A percentile compares a stretch with the other conserved stretches of the same genome.
phyloP scores from a whole-genome alignment of 2,797 vertebrate genomes.

The Rhadinocentrus ornatus region DNA sequence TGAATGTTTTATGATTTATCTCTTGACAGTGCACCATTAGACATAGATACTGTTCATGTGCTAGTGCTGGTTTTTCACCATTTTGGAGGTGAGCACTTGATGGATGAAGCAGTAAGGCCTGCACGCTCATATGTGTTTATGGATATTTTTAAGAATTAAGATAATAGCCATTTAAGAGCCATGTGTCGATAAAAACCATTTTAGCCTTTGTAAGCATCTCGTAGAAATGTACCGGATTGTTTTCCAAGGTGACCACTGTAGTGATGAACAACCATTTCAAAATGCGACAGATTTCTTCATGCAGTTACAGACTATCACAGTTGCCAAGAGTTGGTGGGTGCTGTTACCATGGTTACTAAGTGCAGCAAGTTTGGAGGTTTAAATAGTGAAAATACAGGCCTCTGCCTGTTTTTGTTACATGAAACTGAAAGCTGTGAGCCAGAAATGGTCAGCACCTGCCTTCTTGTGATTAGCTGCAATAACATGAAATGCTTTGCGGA shows the following conservation, averaged over 20 bases:
- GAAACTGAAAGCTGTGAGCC: conserved; percentile 39
- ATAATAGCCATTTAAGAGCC: conserved; percentile 67
- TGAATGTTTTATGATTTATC: conserved; percentile 54
- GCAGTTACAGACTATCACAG: not conserved
- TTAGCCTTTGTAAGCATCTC: conserved; percentile 68
- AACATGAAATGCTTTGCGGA: conserved; percentile 50
- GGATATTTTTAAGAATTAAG: conserved; percentile 47
- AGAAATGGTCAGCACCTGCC: conserved; percentile 45
- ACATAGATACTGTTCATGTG: conserved; percentile 42
- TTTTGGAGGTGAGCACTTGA: conserved; percentile 43
- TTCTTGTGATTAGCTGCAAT: conserved; percentile 65
- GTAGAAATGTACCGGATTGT: conserved; percentile 40
- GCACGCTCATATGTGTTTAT: conserved; percentile 53
- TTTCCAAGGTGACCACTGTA: conserved; percentile 38
- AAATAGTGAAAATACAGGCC: not conserved
- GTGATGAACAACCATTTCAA: conserved; percentile 47
- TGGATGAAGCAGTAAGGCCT: conserved; percentile 41
- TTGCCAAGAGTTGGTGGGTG: conserved; percentile 32
- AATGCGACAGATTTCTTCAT: conserved; percentile 34
- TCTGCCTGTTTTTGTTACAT: conserved; percentile 40
- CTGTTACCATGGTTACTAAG: conserved; percentile 37
- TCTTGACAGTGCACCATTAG: conserved; percentile 19
- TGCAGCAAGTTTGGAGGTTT: conserved; percentile 12
- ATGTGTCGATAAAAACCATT: conserved; percentile 75
- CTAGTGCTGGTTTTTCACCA: conserved; percentile 32